Base-by-base conservation (phyloP, 2,113 vertebrate species). In the Camelus dromedarius region DNA sequence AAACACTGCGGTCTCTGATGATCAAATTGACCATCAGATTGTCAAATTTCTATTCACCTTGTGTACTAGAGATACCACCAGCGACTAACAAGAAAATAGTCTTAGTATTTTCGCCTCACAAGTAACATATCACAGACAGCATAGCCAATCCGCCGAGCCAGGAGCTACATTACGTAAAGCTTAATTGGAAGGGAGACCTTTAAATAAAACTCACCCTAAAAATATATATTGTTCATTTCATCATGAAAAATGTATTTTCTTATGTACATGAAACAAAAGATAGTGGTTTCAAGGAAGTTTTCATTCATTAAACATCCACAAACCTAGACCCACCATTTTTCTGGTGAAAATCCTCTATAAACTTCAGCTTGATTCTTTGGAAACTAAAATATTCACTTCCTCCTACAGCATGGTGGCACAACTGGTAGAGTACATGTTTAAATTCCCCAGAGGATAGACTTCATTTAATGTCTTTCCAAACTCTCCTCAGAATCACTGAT, bases 381-480 rank as follows among this genome's bases (percentile, higher is more conserved):
- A 85, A 85, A 46, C 52, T 28, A 8, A 83, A 88, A 28, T 58
- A 77, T 52, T 69, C 52, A 11, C 90, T 96, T 85, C 18, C 35
- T 56, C 32, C 84, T 92, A 64, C 15, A 77, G 9, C 2, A 84
- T 48, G 19, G 35, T 30, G 18, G 87, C 75, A 86, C 19, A 94
- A 89, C 50, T 79, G n/a, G 48, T 85, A 79, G 72, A 91, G 69
- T 38, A 22, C 0, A 60, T 9, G 76, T 32, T 96, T 86, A 94
- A 73, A 96, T 76, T 50, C 54, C 66, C 75, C 48, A 84, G 16
- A 77, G 70, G 77, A 92, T 3, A 96, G 50, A 86, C 15, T 56
- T 97, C 72, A 95, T 95, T 97, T 93, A 67, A 72, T 80, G 56
- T 24, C 14, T 32, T 97, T 79, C 88, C 87, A 96, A 30, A 66